Percentiles rank a stretch among this genome's conserved stretches.
phyloP scores from a whole-genome alignment of 2,797 vertebrate species.

The Channa striata region DNA sequence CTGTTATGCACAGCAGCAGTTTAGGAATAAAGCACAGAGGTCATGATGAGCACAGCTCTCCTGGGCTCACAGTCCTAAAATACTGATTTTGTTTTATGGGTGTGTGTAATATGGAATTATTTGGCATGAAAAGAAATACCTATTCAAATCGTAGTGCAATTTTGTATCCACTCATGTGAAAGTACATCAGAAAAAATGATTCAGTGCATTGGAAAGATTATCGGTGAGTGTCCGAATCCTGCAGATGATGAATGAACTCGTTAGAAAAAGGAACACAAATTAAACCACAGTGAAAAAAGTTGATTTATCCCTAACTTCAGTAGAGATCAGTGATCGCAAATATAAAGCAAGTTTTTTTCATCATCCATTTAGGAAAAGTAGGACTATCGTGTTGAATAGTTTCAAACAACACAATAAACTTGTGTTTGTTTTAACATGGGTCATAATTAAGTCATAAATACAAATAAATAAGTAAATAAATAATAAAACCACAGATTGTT shows the following conservation, averaged over 20 bases:
- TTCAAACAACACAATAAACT: conserved; percentile 5
- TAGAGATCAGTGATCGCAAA: neutral
- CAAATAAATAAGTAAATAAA: conserved; percentile 48
- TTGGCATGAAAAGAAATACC: conserved; percentile 5
- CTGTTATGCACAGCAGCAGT: neutral
- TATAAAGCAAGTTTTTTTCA: neutral
- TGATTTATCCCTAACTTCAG: conserved; percentile 1
- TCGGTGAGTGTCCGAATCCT: neutral
- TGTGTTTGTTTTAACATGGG: neutral
- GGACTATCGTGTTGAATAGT: neutral
- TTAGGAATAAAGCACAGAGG: neutral
- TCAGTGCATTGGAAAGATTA: neutral
- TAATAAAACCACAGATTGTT: conserved; percentile 46
- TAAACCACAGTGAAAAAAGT: conserved; percentile 1
- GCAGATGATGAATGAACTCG: neutral
- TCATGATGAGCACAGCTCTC: neutral
- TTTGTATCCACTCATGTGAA: neutral
- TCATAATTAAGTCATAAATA: conserved; percentile 50
- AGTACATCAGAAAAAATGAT: neutral
- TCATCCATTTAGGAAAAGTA: neutral
- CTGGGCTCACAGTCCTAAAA: neutral
- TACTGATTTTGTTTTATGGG: conserved; percentile 13
- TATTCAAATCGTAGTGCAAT: neutral
- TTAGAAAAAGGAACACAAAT: neutral
- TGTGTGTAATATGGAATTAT: conserved; percentile 1